Conservation (phyloP, 1,140 invertebrate genomes). For the Oncopodura yosiiana region DNA sequence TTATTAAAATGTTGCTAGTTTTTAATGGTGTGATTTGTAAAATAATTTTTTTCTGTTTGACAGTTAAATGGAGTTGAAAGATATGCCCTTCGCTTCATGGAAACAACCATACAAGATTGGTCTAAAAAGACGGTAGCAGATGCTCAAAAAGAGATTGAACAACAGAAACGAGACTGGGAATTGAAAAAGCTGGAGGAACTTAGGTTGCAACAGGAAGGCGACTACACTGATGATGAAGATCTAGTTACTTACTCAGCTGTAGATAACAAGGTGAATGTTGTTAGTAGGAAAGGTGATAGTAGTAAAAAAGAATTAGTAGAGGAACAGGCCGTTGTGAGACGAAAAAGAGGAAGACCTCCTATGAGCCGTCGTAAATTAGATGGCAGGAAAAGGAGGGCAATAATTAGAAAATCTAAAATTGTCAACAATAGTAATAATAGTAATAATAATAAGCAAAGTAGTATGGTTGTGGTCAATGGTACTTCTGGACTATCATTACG, state of each 20-base stretch:
- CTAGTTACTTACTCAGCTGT: slow-evolving; percentile 30
- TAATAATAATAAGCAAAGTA: too few species aligned
- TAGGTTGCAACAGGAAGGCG: slow-evolving; percentile 37
- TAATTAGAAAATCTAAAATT: too few species aligned
- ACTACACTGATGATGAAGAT: slow-evolving; percentile 29
- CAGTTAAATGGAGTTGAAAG: slow-evolving; percentile 83
- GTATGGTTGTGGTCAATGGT: too few species aligned
- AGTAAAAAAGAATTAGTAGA: neutral
- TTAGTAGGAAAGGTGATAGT: neutral
- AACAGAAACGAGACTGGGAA: slow-evolving; percentile 91
- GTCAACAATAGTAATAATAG: too few species aligned
- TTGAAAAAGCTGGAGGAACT: slow-evolving; percentile 61
- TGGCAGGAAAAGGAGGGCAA: too few species aligned
- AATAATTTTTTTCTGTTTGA: slow-evolving; percentile 22
- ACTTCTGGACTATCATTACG: too few species aligned
- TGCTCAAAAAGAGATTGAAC: slow-evolving; percentile 80
- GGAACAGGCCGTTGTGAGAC: neutral
- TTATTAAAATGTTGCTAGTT: neutral
- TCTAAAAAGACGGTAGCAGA: slow-evolving; percentile 72
- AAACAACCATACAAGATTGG: slow-evolving; percentile 73
- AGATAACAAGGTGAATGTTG: slow-evolving; percentile 33
- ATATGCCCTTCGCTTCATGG: slow-evolving; percentile 86
- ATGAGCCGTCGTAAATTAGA: too few species aligned
- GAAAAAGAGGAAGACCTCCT: slow-evolving; percentile 4
- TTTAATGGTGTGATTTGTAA: neutral